Conservation (phyloP, 2,888 invertebrate genomes). For the Spisula subtruncata region DNA sequence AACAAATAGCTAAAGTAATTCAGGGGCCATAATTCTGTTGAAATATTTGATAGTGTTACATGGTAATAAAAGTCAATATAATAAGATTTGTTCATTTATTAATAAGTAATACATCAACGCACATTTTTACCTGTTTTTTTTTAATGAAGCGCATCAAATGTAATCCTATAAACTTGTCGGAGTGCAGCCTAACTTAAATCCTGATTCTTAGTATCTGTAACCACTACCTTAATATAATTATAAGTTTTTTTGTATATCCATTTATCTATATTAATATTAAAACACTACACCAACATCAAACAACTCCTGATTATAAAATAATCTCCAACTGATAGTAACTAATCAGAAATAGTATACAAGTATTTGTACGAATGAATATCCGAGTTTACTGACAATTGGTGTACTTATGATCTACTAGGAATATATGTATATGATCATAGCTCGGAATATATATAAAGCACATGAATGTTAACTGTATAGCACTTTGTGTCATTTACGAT, state of each 20-base stretch:
- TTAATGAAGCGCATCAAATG: background rate
- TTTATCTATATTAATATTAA: background rate
- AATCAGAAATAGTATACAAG: background rate
- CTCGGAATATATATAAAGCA: background rate
- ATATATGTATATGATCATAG: too few species aligned
- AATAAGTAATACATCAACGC: background rate
- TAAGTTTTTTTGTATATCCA: background rate
- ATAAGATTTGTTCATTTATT: too few species aligned
- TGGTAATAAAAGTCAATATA: too few species aligned
- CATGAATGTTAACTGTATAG: background rate
- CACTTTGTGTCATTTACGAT: background rate
- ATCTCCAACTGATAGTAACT: background rate
- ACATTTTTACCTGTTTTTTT: background rate
- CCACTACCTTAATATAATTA: too few species aligned
- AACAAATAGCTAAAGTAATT: too few species aligned
- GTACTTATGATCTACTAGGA: too few species aligned
- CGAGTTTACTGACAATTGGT: background rate
- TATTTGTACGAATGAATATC: too few species aligned
- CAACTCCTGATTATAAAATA: background rate
- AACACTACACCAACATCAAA: background rate
- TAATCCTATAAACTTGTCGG: background rate
- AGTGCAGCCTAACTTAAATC: conserved; percentile 2
- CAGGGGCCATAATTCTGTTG: too few species aligned
- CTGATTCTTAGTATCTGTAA: background rate
- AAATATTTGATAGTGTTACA: too few species aligned